Evolutionary conservation across 2,888 invertebrate species (phyloP).

Genomic region (Chydorus sphaericus): DNA sequence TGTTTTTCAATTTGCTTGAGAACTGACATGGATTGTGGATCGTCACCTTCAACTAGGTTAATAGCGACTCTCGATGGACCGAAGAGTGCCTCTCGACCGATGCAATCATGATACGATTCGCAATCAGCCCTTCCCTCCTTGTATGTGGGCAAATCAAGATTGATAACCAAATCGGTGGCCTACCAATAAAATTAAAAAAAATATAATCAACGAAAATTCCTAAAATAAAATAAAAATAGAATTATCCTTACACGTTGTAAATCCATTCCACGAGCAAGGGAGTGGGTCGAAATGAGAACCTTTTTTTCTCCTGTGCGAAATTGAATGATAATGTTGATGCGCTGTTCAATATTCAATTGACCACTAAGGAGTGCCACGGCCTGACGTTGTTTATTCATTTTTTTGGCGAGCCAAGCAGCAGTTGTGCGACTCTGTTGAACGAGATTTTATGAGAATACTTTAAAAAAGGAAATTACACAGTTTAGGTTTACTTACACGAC

Average conservation of each 20-base stretch:
- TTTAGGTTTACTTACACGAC: conserved; percentile 45
- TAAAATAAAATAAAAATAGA: background rate
- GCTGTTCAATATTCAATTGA: conserved; percentile 81
- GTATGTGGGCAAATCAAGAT: conserved; percentile 91
- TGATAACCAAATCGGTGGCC: conserved; percentile 94
- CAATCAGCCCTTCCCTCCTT: conserved; percentile 68
- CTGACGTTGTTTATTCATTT: conserved; percentile 83
- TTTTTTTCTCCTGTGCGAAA: conserved; percentile 86
- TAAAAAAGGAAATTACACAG: background rate
- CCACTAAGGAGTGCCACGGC: conserved; percentile 86
- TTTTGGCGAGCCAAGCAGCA: conserved; percentile 73
- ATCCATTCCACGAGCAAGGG: conserved; percentile 51
- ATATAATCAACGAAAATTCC: too few species aligned
- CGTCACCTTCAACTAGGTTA: conserved; percentile 87
- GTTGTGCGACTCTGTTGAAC: conserved; percentile 61
- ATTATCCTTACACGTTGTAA: background rate
- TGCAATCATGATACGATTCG: conserved; percentile 94
- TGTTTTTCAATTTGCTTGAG: conserved; percentile 70
- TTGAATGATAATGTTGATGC: conserved; percentile 77
- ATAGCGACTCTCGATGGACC: conserved; percentile 95
- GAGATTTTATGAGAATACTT: background rate
- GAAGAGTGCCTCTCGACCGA: conserved; percentile 93
- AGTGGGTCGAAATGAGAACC: conserved; percentile 80
- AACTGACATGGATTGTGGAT: conserved; percentile 49
- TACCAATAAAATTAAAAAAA: conserved; percentile 34